phyloP scores from a whole-genome alignment of 1,140 invertebrate species.

The Grapholita molesta region DNA sequence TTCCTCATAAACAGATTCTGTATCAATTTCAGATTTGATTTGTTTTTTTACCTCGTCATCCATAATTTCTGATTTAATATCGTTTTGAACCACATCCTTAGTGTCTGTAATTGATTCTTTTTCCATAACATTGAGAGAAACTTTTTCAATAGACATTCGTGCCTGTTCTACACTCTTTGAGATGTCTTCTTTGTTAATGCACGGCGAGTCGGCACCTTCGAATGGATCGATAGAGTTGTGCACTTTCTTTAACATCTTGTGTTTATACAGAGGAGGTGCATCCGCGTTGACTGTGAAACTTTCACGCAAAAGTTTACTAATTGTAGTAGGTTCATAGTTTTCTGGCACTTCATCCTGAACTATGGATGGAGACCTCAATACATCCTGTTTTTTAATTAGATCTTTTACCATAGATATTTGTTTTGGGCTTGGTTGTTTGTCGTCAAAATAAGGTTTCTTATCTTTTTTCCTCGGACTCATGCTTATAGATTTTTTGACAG shows the following conservation, averaged over 20 bases:
- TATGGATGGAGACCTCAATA: constrained; percentile 51
- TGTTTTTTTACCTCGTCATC: neutral
- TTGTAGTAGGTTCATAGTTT: constrained; percentile 46
- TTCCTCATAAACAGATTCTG: neutral
- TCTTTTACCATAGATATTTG: constrained; percentile 23
- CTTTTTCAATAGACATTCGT: constrained; percentile 32
- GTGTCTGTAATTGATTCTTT: constrained; percentile 24
- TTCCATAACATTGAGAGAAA: constrained; percentile 26
- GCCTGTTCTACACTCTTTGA: constrained; percentile 30
- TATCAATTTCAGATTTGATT: neutral
- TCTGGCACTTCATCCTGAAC: constrained; percentile 43
- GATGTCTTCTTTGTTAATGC: constrained; percentile 9
- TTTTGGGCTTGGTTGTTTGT: constrained; percentile 20
- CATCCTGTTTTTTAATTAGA: constrained; percentile 26
- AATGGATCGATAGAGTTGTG: constrained; percentile 57
- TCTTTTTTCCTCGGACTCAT: constrained; percentile 27
- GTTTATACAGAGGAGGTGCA: constrained; percentile 24
- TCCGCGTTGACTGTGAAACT: constrained; percentile 38
- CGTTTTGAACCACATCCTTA: neutral
- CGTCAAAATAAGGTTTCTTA: constrained; percentile 44
- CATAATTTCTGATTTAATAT: neutral
- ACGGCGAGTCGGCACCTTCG: constrained; percentile 47
- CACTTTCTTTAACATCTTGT: constrained; percentile 33
- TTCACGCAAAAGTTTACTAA: constrained; percentile 54
- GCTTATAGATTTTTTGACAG: constrained; percentile 7